Evolutionary conservation across 1,140 invertebrate genomes (phyloP).

Genomic region (Drosophila baimaii): DNA sequence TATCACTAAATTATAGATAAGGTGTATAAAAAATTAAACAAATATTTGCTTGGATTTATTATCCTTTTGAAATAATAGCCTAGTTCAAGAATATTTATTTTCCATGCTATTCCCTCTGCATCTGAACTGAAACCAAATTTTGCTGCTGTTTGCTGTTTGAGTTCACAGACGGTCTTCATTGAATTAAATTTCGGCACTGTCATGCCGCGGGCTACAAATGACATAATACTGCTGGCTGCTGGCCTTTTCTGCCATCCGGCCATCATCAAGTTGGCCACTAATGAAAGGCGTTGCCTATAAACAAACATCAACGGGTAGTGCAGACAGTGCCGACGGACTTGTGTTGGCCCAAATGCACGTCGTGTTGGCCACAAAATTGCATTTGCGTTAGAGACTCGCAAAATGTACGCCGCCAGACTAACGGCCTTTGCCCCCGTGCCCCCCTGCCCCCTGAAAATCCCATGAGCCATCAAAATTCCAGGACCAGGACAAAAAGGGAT

Average conservation of each 20-base stretch:
- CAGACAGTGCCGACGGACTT: conserved; percentile 9
- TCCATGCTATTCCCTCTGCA: not conserved
- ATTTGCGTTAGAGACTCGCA: conserved; percentile 44
- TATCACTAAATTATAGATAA: not conserved
- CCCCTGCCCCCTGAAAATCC: not conserved
- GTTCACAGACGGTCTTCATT: conserved; percentile 30
- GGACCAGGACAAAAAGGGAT: not conserved
- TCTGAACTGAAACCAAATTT: not conserved
- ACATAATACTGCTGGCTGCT: conserved; percentile 44
- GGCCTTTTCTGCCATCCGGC: conserved; percentile 18
- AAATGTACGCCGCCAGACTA: conserved; percentile 23
- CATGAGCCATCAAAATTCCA: conserved; percentile 24
- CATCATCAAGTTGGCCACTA: conserved; percentile 58
- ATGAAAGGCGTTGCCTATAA: conserved; percentile 50
- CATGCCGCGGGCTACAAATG: conserved; percentile 41
- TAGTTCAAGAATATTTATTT: not conserved
- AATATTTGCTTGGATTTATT: not conserved
- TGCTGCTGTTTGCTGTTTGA: conserved; percentile 2
- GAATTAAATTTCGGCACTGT: conserved; percentile 48
- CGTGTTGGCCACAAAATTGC: conserved; percentile 58
- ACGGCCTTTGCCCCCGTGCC: not conserved
- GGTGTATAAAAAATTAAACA: not conserved
- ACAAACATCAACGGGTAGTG: conserved; percentile 47
- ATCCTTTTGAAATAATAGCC: not conserved
- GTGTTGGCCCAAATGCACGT: conserved; percentile 15